Percentiles rank a stretch among this genome's conserved stretches.
phyloP scores from a whole-genome alignment of 2,113 vertebrate species.

The Cyanoliseus patagonus region DNA sequence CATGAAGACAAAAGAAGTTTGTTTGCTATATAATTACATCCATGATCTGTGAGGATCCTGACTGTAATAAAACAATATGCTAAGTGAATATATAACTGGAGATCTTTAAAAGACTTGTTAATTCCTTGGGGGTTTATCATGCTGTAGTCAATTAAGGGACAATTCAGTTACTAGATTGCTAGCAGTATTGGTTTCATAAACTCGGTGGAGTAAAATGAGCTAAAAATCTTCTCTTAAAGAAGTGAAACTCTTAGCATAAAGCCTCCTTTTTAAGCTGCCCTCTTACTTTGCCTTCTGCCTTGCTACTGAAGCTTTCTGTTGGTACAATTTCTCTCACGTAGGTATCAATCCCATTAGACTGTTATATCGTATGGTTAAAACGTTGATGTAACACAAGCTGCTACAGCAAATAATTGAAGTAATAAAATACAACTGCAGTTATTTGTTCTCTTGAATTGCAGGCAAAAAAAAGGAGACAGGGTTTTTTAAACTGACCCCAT shows the following conservation, averaged over 20 bases:
- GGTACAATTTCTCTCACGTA: slow-evolving; percentile 36
- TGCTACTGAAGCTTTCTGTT: background rate
- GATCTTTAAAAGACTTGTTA: background rate
- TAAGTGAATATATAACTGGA: background rate
- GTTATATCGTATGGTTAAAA: slow-evolving; percentile 41
- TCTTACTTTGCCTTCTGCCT: background rate
- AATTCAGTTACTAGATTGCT: slow-evolving; percentile 10
- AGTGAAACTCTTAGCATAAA: background rate
- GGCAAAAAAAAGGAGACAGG: background rate
- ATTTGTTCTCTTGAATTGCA: slow-evolving; percentile 33
- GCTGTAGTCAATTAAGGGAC: background rate
- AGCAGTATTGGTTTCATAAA: background rate
- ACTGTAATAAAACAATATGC: background rate
- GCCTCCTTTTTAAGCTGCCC: background rate
- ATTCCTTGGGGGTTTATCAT: background rate
- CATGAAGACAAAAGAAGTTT: background rate
- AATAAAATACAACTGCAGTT: slow-evolving; percentile 61
- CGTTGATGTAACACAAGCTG: slow-evolving; percentile 50
- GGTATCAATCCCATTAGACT: slow-evolving; percentile 51
- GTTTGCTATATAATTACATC: slow-evolving; percentile 28
- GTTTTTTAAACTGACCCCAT: slow-evolving; percentile 16
- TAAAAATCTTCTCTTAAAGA: background rate
- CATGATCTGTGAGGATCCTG: background rate
- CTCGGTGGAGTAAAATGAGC: background rate
- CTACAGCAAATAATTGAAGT: slow-evolving; percentile 62